A percentile compares a stretch with the other conserved stretches of the same genome.
phyloP scores from a whole-genome alignment of 2,113 vertebrate genomes.

The Tyrannus savana region DNA sequence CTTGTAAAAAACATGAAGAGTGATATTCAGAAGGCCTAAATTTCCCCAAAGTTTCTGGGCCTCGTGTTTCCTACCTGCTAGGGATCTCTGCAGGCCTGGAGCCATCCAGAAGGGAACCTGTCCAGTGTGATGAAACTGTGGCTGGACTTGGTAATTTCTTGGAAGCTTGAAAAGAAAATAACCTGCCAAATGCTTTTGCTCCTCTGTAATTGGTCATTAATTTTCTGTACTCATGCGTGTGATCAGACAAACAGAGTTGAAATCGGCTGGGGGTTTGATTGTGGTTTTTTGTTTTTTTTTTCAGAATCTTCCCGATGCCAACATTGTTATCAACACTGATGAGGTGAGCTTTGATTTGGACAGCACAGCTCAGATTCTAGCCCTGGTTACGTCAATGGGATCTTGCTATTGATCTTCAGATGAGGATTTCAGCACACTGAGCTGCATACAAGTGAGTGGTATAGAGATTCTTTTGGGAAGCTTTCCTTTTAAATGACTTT shows the following conservation, averaged over 20 bases:
- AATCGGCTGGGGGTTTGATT: background rate
- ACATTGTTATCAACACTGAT: background rate
- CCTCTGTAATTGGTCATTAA: background rate
- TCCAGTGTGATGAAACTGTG: background rate
- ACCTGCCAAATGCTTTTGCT: background rate
- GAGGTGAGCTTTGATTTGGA: background rate
- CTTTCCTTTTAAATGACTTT: background rate
- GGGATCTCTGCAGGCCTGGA: background rate
- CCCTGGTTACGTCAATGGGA: background rate
- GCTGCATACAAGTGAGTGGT: background rate
- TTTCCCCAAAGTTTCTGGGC: background rate
- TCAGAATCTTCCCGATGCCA: background rate
- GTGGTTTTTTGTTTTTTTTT: background rate
- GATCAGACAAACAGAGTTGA: background rate
- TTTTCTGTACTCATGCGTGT: background rate
- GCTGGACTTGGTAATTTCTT: background rate
- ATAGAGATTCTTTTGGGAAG: background rate
- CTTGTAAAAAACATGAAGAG: background rate
- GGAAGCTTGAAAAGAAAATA: background rate
- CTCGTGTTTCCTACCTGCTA: background rate
- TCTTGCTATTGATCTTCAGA: background rate
- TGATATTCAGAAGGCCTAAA: background rate
- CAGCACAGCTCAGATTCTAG: background rate
- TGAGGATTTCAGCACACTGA: background rate
- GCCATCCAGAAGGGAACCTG: background rate